phyloP scores from a whole-genome alignment of 2,888 invertebrate species.

The Apamea monoglypha region DNA sequence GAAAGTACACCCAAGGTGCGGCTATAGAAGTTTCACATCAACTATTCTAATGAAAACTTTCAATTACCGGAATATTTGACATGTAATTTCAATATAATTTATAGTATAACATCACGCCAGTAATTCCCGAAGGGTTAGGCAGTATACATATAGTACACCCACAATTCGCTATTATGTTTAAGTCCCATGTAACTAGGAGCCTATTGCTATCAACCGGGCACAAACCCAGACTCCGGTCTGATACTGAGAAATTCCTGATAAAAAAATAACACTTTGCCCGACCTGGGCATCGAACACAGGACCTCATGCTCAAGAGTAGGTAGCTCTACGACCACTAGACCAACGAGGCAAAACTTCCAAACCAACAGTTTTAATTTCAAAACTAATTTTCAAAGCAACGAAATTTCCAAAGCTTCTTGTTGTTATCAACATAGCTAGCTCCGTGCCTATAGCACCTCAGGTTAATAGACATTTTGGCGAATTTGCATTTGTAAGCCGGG shows the following conservation, averaged over 20 bases:
- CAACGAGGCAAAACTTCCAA: too few relatives aligned
- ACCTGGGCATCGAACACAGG: too few relatives aligned
- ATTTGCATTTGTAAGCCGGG: constrained; percentile 41
- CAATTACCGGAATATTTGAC: background rate
- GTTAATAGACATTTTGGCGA: constrained; percentile 14
- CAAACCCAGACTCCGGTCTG: background rate
- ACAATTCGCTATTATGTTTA: background rate
- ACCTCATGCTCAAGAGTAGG: too few relatives aligned
- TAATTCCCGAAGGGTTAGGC: background rate
- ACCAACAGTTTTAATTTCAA: background rate
- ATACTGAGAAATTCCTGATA: background rate
- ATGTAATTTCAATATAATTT: background rate
- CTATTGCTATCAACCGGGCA: background rate
- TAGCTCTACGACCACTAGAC: too few relatives aligned
- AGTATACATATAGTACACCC: background rate
- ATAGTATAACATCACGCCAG: background rate
- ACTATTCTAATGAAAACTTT: background rate
- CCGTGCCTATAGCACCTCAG: constrained; percentile 3
- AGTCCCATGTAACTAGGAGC: background rate
- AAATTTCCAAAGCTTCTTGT: background rate
- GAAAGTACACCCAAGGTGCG: background rate
- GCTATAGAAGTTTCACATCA: too few relatives aligned
- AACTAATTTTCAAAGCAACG: background rate
- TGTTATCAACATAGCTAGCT: constrained; percentile 6
- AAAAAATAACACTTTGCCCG: background rate